A percentile compares a stretch with the other conserved stretches of the same genome.
phyloP scores from a whole-genome alignment of 2,888 invertebrate species.

The Zaprionus bogoriensis region DNA sequence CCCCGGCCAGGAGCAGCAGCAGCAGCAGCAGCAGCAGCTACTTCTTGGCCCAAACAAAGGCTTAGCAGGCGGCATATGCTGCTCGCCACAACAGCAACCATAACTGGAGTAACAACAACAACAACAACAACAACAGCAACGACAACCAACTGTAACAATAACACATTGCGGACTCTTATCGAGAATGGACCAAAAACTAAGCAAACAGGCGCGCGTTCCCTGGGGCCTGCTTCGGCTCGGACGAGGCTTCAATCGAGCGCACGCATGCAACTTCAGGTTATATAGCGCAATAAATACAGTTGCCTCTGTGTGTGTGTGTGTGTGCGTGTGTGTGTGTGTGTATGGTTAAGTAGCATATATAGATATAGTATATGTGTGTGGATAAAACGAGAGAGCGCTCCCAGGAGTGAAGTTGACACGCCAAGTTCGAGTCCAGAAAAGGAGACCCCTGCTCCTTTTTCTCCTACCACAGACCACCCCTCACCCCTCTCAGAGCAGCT shows the following conservation, averaged over 20 bases:
- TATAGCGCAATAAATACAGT: conserved; percentile 48
- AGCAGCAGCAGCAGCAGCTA: background rate
- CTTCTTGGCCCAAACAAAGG: conserved; percentile 44
- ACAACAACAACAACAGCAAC: conserved; percentile 4
- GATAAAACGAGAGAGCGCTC: conserved; percentile 30
- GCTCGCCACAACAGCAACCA: conserved; percentile 13
- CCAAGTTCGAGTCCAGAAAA: background rate
- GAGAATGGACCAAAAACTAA: conserved; percentile 35
- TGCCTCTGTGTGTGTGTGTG: background rate
- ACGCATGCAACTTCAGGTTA: conserved; percentile 62
- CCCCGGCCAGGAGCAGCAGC: background rate
- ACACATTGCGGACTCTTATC: conserved; percentile 52
- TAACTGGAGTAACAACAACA: too few relatives aligned
- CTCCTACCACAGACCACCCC: too few relatives aligned
- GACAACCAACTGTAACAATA: too few relatives aligned
- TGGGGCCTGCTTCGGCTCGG: conserved; percentile 36
- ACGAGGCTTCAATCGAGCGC: conserved; percentile 57
- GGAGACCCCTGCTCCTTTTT: background rate
- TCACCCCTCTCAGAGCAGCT: background rate
- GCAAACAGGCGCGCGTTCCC: conserved; percentile 27
- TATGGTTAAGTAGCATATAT: conserved; percentile 33
- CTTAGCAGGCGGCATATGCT: conserved; percentile 46
- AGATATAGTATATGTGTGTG: conserved; percentile 12
- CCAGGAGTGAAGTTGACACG: conserved; percentile 55
- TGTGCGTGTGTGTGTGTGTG: conserved; percentile 11